Percentiles rank a stretch among this genome's conserved stretches.
Conservation (phyloP, 2,113 vertebrate genomes). For the Rhinopomastus cyanomelas region DNA sequence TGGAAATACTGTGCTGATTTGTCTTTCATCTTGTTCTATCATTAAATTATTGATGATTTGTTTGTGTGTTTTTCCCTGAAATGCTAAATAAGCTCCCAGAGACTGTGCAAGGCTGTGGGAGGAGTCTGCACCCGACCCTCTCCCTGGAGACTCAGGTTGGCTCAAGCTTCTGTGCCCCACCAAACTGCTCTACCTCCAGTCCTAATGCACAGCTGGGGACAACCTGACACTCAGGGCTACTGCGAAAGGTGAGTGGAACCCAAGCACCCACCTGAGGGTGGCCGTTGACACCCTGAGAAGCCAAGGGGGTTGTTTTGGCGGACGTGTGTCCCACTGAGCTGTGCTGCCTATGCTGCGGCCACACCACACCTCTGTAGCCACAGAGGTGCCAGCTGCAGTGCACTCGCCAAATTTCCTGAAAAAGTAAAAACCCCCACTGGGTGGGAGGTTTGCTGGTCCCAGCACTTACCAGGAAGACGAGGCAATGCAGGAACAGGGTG, state of each 20-base stretch:
- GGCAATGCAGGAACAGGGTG: conserved; percentile 90
- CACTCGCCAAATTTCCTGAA: fast-evolving
- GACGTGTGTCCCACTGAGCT: fast-evolving
- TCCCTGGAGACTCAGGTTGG: neutral
- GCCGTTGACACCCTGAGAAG: neutral
- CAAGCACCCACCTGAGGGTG: neutral
- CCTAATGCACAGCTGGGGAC: neutral
- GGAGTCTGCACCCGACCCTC: neutral
- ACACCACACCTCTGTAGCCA: fast-evolving
- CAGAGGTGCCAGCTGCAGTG: fast-evolving
- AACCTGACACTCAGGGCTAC: neutral
- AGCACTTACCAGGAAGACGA: conserved; percentile 86
- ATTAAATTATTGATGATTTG: conserved; percentile 56
- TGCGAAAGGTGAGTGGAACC: neutral
- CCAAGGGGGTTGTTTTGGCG: fast-evolving
- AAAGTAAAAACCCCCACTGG: neutral
- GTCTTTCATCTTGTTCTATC: conserved; percentile 41
- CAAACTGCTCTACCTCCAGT: neutral
- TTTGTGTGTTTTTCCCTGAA: neutral
- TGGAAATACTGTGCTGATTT: conserved; percentile 38
- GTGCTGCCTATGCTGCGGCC: fast-evolving
- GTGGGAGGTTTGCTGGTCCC: neutral
- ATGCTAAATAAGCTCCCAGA: conserved; percentile 22
- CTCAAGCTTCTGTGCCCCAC: neutral
- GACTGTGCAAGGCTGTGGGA: neutral